Base-by-base conservation (phyloP, 35 echinoderm and acorn worm genomes). In the Strongylocentrotus purpuratus region DNA sequence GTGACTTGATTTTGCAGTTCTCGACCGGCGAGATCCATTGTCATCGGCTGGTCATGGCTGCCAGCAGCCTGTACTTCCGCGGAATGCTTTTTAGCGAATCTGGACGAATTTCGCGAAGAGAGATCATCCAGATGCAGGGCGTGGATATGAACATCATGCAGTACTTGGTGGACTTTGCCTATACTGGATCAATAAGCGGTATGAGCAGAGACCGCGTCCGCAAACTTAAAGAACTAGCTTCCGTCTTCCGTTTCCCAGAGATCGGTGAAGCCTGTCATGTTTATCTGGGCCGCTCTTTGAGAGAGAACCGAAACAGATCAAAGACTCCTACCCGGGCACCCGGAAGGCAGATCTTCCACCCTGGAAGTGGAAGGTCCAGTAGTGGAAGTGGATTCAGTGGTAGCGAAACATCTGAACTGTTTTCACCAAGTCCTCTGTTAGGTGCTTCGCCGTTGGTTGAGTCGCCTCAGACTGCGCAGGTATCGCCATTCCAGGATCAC, bases 121-220 rank as follows among this genome's bases (percentile, higher is more conserved):
- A 98, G 31, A 96, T 97, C 61, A 97, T 98, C 85, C 95, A 98
- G 93, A 98, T 98, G 97, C 95, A 96, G 22, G 97, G 97, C 12
- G 97, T 98, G 22, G 96, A 98, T 94, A 97, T 95, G 94, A 85
- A 94, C 13, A 95, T 98, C 41, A 94, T 98, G 95, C 90, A 94
- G 94, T 92, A 95, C 71, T 78, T 98, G 32, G 96, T 98, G n/a
- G 97, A 98, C 46, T 98, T 97, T 94, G 97, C 97, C 18, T 98
- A 98, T 89, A 97, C 96, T 25, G 96, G 96, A 31, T 96, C 95
- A 25, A 96, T 97, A 28, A 87, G 94, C 1, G 95, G 88, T 12
- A 95, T 98, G 13, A 95, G 95, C 78, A 91, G 95, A 31, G 97
- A 98, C 31, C 22, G 95, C 20, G 92, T 98, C 32, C 70, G 87